Base-by-base conservation (phyloP, 1,140 invertebrate genomes). In the Aethina tumida region DNA sequence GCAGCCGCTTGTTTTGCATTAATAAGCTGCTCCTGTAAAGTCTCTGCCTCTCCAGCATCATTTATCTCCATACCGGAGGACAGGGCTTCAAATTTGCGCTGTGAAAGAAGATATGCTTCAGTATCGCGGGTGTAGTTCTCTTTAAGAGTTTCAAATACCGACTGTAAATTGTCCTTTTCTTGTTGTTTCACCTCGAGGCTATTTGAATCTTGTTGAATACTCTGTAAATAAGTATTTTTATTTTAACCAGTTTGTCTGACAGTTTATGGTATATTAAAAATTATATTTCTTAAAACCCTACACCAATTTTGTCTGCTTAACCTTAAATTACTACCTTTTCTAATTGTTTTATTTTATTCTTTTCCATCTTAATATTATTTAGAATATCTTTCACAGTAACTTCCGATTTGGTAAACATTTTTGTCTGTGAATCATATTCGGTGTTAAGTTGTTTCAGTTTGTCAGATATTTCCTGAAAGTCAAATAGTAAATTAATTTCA, bases 1-100 rank as follows among this genome's bases (percentile, higher is more conserved):
- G 78, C 77, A 5, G 82, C 72, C 34, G 74, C 75, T 50, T 80
- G 73, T 51, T 86, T 84, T 0, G 84, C 82, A 58, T 68, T 74
- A 51, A 92, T 92, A 1, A 95, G 65, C 57, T 95, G 89, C 46
- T 94, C 86, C 58, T 89, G 82, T 12, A 96, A 65, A 4, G 90
- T 90, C n/a, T 83, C 75, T 37, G 79, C 79, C 59, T 81, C 72
- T 9, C 90, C 88, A 50, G 78, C 77, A n/a, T 82, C 80, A 38
- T 77, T 81, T 15, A 79, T 74, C 18, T 90, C 76, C 28, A 86
- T 64, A 14, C 92, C 92, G 14, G 82, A 70, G 57, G 75, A 86
- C 5, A 93, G 76, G 35, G 88, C 88, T 53, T 95, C 79, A 46
- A 81, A 86, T 33, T 75, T 74, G 31, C 79, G 77, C 62, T 93